Evolutionary conservation across 2,888 invertebrate species (phyloP).

Genomic region (Pollenia labialis): DNA sequence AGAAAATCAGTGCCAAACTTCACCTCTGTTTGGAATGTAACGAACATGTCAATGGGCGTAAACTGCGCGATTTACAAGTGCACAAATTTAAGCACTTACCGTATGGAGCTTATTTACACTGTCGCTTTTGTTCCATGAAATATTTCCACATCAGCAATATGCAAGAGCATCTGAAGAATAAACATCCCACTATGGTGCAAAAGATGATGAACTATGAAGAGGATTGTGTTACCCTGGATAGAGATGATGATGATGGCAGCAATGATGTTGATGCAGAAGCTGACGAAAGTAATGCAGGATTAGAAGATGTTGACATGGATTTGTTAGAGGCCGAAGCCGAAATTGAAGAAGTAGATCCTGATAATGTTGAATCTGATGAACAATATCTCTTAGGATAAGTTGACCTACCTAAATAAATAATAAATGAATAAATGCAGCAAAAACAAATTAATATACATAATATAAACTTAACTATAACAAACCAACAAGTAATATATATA

Average conservation of each 20-base stretch:
- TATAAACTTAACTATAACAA: background rate
- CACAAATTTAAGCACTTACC: conserved; percentile 80
- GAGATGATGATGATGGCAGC: conserved; percentile 55
- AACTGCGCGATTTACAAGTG: conserved; percentile 77
- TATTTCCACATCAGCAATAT: conserved; percentile 77
- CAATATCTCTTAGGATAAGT: conserved; percentile 74
- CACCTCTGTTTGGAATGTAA: conserved; percentile 79
- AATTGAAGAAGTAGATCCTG: conserved; percentile 71
- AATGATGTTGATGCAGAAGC: conserved; percentile 38
- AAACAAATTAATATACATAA: conserved; percentile 17
- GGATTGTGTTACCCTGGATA: conserved; percentile 49
- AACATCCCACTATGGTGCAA: conserved; percentile 76
- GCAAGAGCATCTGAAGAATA: conserved; percentile 78
- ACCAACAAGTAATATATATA: conserved; percentile 9
- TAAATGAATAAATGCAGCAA: conserved; percentile 1
- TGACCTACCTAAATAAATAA: background rate
- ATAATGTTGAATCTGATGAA: conserved; percentile 73
- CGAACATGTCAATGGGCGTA: conserved; percentile 78
- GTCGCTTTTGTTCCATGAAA: conserved; percentile 77
- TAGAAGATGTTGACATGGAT: conserved; percentile 64
- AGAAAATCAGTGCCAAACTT: conserved; percentile 75
- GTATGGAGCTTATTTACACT: conserved; percentile 79
- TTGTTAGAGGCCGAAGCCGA: conserved; percentile 69
- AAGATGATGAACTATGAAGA: conserved; percentile 67
- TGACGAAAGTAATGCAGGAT: conserved; percentile 38